Percentiles rank a stretch among this genome's conserved stretches.
These are phyloP conservation scores for Limnephilus auricula DNA, from an alignment of 2,888 invertebrate species.

Conservation along the genomic window DNA sequence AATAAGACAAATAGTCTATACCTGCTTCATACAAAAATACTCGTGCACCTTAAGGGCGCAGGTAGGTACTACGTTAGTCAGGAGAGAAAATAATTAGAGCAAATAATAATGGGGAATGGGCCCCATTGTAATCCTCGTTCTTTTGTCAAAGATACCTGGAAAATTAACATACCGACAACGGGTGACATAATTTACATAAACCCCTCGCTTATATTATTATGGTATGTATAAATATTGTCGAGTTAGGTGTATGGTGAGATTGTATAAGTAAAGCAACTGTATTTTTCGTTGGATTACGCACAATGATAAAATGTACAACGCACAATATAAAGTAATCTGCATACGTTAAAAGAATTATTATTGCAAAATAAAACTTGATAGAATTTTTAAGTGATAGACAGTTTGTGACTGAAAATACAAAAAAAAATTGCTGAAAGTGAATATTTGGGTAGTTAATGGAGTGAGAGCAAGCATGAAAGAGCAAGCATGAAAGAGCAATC, in stretches of 20 bases:
- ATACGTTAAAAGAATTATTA: too few species aligned
- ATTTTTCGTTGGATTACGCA: too few species aligned
- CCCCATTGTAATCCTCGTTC: not conserved
- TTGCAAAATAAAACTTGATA: too few species aligned
- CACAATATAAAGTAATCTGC: too few species aligned
- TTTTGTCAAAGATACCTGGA: not conserved
- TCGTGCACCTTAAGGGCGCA: not conserved
- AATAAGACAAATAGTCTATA: not conserved
- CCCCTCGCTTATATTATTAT: not conserved
- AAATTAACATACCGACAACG: not conserved
- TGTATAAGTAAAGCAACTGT: too few species aligned
- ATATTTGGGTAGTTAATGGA: too few species aligned
- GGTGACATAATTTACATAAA: not conserved
- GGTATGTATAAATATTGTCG: not conserved
- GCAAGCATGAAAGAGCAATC: too few species aligned
- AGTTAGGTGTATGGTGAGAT: not conserved
- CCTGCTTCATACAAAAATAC: not conserved
- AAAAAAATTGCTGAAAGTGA: too few species aligned
- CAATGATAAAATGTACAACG: too few species aligned
- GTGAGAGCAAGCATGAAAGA: too few species aligned
- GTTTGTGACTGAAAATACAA: too few species aligned
- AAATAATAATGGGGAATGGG: not conserved
- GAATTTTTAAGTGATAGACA: too few species aligned
- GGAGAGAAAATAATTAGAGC: not conserved
- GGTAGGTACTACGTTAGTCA: not conserved